phyloP scores from a whole-genome alignment of 2,888 invertebrate genomes.

The Noctuana brunneofusca region DNA sequence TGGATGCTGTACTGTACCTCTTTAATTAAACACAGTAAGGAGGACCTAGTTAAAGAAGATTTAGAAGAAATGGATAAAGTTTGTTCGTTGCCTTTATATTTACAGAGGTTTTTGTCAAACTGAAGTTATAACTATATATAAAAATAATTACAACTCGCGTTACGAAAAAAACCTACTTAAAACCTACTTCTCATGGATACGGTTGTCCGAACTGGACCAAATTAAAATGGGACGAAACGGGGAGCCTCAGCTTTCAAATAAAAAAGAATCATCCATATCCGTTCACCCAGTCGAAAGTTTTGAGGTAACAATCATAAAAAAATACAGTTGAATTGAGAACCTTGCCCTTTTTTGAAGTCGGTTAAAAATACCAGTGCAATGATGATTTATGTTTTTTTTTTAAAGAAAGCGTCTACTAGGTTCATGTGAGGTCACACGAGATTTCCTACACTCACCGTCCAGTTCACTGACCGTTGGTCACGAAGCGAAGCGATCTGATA shows the following conservation, averaged over 20 bases:
- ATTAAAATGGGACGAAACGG: no score
- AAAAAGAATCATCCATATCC: no score
- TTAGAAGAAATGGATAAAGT: constrained; percentile 1
- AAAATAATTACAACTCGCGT: no score
- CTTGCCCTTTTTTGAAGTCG: no score
- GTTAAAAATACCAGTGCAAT: no score
- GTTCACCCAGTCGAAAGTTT: no score
- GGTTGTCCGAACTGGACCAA: no score
- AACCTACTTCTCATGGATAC: no score
- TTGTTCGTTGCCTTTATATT: background rate
- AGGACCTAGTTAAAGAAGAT: background rate
- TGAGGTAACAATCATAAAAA: no score
- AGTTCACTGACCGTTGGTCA: constrained; percentile 1
- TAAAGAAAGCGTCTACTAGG: background rate
- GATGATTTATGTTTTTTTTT: background rate
- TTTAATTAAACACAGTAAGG: background rate
- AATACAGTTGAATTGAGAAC: no score
- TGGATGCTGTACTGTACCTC: constrained; percentile 5
- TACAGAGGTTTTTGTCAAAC: background rate
- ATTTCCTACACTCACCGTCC: background rate
- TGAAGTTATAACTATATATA: background rate
- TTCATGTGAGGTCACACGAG: constrained; percentile 2
- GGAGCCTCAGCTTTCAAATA: no score
- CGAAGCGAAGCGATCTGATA: background rate
- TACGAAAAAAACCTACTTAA: no score